Conservation (phyloP, 2,797 vertebrate species). For the Xenopus petersii region DNA sequence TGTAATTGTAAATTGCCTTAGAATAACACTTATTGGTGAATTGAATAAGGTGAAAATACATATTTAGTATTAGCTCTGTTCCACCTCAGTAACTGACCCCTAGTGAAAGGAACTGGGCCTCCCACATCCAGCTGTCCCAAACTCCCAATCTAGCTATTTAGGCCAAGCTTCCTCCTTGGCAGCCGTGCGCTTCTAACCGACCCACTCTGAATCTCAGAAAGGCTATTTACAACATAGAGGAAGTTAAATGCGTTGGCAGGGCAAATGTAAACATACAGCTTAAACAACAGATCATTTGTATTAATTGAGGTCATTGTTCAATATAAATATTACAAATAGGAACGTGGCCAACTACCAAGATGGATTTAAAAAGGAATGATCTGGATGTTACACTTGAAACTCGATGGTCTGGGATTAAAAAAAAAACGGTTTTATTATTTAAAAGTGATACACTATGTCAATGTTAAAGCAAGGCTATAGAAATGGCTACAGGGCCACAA, state of each 20-base stretch:
- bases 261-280: neutral
- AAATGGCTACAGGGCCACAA: too few relatives aligned
- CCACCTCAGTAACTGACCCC: neutral
- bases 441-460: too few relatives aligned
- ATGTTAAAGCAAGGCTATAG: too few relatives aligned
- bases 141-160: neutral
- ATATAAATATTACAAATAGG: neutral
- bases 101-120: neutral
- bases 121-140: neutral
- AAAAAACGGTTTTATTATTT: too few relatives aligned
- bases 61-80: too few relatives aligned
- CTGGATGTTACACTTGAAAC: neutral
- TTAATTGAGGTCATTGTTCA: neutral
- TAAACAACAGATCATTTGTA: conserved; percentile 2
- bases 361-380: neutral
- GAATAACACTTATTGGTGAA: too few relatives aligned
- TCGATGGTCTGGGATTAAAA: too few relatives aligned
- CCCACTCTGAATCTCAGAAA: neutral
- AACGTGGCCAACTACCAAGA: neutral
- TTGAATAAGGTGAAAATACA: too few relatives aligned
- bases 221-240: neutral
- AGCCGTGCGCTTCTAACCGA: neutral
- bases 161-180: neutral
- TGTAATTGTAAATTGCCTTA: too few relatives aligned
- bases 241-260: neutral